Percentiles rank a stretch among this genome's conserved stretches.
Conservation (phyloP, 92 coral and sea anemone genomes). For the Hydrozoanthus gracilis region DNA sequence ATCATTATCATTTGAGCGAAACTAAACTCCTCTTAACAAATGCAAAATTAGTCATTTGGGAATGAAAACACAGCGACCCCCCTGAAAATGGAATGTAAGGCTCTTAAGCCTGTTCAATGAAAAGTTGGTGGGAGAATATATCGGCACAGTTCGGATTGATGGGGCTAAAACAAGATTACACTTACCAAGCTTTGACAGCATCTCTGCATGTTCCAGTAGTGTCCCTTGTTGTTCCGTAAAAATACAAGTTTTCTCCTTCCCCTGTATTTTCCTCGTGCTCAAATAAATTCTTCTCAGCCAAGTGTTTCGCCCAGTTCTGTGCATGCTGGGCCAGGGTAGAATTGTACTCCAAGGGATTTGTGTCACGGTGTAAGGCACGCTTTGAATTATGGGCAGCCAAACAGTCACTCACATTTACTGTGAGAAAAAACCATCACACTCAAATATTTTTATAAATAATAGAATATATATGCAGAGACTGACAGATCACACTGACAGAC, state of each 20-base stretch:
- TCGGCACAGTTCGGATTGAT: too few species aligned
- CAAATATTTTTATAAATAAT: too few species aligned
- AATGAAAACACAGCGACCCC: too few species aligned
- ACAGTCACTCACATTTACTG: conserved; percentile 65
- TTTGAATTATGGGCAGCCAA: conserved; percentile 72
- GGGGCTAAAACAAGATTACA: too few species aligned
- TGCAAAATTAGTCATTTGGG: too few species aligned
- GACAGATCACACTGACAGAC: too few species aligned
- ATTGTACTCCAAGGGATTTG: conserved; percentile 68
- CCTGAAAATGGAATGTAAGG: too few species aligned
- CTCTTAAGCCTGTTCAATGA: too few species aligned
- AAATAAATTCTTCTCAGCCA: conserved; percentile 55
- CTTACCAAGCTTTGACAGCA: conserved; percentile 82
- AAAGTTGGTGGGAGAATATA: too few species aligned
- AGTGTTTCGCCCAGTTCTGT: conserved; percentile 63
- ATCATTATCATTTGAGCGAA: too few species aligned
- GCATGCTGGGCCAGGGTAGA: conserved; percentile 62
- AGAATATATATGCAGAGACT: too few species aligned
- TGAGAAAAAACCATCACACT: neutral
- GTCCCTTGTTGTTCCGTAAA: conserved; percentile 12
- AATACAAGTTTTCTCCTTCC: conserved; percentile 76
- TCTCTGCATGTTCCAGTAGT: conserved; percentile 59
- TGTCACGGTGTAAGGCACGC: conserved; percentile 70
- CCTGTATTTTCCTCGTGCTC: conserved; percentile 59
- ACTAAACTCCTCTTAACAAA: too few species aligned